These are phyloP conservation scores for Formica selysi DNA, from an alignment of 1,140 invertebrate species.

Conservation along the genomic window DNA sequence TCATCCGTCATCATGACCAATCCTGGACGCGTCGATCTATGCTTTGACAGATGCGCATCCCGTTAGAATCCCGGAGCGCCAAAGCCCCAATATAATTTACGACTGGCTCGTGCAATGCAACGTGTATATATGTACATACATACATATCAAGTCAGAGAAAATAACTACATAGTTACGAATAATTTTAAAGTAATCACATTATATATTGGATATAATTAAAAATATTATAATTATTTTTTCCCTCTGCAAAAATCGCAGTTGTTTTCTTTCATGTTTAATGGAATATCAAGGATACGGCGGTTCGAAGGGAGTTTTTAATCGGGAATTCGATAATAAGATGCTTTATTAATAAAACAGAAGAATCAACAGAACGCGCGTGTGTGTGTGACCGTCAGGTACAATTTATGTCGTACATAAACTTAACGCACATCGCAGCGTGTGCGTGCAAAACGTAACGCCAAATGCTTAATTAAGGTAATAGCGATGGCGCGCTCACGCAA, in stretches of 20 bases:
- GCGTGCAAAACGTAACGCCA: constrained; percentile 56
- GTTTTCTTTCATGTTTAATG: not conserved
- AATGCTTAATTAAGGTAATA: constrained; percentile 44
- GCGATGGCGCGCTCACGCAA: constrained; percentile 25
- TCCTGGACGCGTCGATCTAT: constrained; percentile 33
- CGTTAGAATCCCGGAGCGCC: constrained; percentile 16
- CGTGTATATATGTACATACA: not conserved
- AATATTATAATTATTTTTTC: not conserved
- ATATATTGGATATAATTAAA: not conserved
- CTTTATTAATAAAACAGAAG: constrained; percentile 77
- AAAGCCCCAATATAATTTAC: constrained; percentile 31
- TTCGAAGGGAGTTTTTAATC: not conserved
- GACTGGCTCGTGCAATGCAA: not conserved
- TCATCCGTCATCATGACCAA: constrained; percentile 9
- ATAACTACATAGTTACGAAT: not conserved
- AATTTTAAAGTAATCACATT: not conserved
- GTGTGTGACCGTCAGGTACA: constrained; percentile 76
- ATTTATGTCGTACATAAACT: constrained; percentile 72
- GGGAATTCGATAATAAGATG: constrained; percentile 61
- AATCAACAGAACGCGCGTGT: constrained; percentile 72
- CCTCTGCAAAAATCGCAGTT: not conserved
- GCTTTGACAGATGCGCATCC: constrained; percentile 44
- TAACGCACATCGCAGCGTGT: constrained; percentile 51
- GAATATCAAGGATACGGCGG: not conserved
- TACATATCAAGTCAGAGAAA: not conserved